Evolutionary conservation across 2,888 invertebrate species (phyloP), one percentile per base, ranked within the genome.

Genomic region (Myopa tessellatipennis): DNA sequence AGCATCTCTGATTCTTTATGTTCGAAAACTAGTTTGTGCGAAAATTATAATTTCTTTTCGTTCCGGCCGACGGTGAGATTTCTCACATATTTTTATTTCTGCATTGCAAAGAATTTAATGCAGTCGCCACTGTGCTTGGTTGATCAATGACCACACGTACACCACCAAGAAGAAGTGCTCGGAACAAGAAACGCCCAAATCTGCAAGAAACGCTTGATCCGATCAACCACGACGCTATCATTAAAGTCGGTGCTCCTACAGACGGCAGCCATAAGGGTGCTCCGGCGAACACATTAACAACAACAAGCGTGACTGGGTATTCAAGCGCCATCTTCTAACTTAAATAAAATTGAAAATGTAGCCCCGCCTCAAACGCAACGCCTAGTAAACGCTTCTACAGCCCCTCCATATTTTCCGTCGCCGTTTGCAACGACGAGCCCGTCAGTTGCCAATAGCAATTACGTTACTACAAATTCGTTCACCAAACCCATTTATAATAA

Each of bases 321-420:
- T n/a, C n/a, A n/a, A n/a, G n/a, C n/a, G n/a, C n/a, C n/a, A n/a
- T n/a, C n/a, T n/a, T n/a, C n/a, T n/a, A n/a, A n/a, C n/a, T n/a
- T n/a, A n/a, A n/a, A n/a, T n/a, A n/a, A n/a, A n/a, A 26, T 12
- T 18, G 10, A 5, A 63, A 26, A 63, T 34, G 26, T 26, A 34
- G 34, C 26, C 61, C 61, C 4, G 61, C 34, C 61, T 63, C 61
- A 63, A 63, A 63, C 61, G 1, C 61, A 63, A 63, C 4, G 61
- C 12, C 26, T 63, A 6, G 6, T 6, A 34, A 26, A 26, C 12
- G 6, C 34, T 18, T 7, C 61, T 63, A 26, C 34, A 63, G 61
- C 61, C 61, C 26, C 34, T 26, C 34, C 6, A 34, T 63, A 34
- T 34, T 63, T 18, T 26, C 61, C 26, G 10, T 26, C 61, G 61